Evolutionary conservation across 2,888 invertebrate species (phyloP).

Genomic region (Amblyteles armatorius): DNA sequence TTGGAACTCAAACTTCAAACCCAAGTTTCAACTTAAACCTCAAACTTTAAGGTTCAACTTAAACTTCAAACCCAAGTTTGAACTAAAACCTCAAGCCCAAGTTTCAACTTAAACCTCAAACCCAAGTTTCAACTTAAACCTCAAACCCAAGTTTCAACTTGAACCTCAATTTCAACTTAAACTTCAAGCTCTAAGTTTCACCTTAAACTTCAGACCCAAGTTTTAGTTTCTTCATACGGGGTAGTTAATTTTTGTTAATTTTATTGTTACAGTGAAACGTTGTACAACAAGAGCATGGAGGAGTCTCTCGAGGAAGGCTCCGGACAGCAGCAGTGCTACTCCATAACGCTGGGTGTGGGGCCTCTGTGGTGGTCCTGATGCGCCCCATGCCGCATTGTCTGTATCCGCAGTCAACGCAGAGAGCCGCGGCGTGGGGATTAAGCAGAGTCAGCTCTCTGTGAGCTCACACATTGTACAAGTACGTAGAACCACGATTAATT

Average conservation of each 20-base stretch:
- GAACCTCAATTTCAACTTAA: too few species aligned
- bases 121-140: too few species aligned
- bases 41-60: too few species aligned
- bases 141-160: too few species aligned
- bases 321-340: constrained; percentile 84
- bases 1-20: too few species aligned
- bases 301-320: constrained; percentile 80
- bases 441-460: constrained; percentile 89
- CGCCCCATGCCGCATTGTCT: constrained; percentile 94
- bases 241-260: background rate
- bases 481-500: constrained; percentile 18
- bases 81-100: too few species aligned
- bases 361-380: constrained; percentile 99
- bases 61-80: too few species aligned
- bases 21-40: too few species aligned
- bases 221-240: background rate
- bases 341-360: constrained; percentile 97
- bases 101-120: too few species aligned
- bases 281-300: constrained; percentile 80
- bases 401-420: constrained; percentile 87
- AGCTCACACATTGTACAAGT: constrained; percentile 85
- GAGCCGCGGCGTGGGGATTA: constrained; percentile 90
- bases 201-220: too few species aligned
- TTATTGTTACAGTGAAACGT: constrained; percentile 79
- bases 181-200: too few species aligned